These are phyloP conservation scores for Aphis gossypii DNA, from an alignment of 1,140 invertebrate species.

Conservation along the genomic window DNA sequence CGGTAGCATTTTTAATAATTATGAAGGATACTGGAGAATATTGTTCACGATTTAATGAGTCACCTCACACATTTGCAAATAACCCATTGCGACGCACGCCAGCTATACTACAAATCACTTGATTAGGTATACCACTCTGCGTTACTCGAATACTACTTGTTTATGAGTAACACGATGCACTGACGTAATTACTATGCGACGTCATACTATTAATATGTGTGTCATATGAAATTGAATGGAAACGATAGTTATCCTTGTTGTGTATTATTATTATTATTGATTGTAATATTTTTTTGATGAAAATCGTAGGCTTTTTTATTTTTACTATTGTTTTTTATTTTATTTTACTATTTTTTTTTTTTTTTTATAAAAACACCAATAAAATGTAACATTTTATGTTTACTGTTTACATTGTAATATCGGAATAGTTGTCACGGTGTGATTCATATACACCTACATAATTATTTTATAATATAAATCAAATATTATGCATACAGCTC, in stretches of 20 bases:
- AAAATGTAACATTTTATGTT: neutral
- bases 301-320: neutral
- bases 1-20: neutral
- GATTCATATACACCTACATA: neutral
- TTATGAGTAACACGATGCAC: slow-evolving; percentile 39
- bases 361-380: neutral
- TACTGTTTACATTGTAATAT: neutral
- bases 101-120: slow-evolving; percentile 23
- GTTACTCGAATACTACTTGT: slow-evolving; percentile 35
- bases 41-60: neutral
- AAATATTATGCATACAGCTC: neutral
- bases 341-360: neutral
- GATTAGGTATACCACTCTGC: neutral
- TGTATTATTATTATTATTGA: neutral
- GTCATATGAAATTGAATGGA: slow-evolving; percentile 34
- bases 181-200: slow-evolving; percentile 55
- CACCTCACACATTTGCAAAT: slow-evolving; percentile 22
- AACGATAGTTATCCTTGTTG: neutral
- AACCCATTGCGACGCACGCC: neutral
- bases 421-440: neutral
- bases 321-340: neutral
- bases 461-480: neutral
- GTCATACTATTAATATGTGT: slow-evolving; percentile 56
- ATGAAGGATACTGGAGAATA: neutral
- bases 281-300: neutral